These are phyloP conservation scores for Tachina lurida DNA, from an alignment of 2,888 invertebrate genomes.

Conservation along the genomic window DNA sequence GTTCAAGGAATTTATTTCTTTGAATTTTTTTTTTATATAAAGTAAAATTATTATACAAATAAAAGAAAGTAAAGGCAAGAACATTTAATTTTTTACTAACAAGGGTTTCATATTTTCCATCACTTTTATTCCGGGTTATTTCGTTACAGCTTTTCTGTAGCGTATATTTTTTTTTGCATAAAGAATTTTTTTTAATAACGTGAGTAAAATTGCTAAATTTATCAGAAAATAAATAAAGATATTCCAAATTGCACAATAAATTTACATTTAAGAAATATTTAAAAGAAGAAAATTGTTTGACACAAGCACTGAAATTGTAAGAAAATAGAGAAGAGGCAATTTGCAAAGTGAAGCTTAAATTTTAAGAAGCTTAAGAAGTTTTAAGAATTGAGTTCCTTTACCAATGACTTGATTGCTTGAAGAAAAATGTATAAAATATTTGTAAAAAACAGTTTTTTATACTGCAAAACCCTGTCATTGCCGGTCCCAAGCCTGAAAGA, in stretches of 20 bases:
- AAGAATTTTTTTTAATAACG: constrained; percentile 9
- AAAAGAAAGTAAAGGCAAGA: neutral
- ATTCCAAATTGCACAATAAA: constrained; percentile 10
- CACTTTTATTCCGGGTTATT: constrained; percentile 9
- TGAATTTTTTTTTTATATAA: constrained; percentile 14
- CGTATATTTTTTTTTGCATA: neutral
- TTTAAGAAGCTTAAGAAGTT: constrained; percentile 31
- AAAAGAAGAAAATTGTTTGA: neutral
- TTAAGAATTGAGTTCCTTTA: neutral
- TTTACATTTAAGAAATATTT: neutral
- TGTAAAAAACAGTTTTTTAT: too few species aligned
- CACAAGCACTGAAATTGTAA: neutral
- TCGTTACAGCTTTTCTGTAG: neutral
- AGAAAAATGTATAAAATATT: too few species aligned
- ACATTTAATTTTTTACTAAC: constrained; percentile 37
- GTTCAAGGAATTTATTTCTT: constrained; percentile 36
- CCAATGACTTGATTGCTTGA: too few species aligned
- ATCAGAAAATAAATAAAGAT: constrained; percentile 27
- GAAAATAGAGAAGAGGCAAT: constrained; percentile 9
- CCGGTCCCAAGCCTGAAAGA: too few species aligned
- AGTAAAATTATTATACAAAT: constrained; percentile 38
- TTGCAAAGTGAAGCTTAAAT: constrained; percentile 28
- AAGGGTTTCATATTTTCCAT: constrained; percentile 5
- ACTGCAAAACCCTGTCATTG: too few species aligned
- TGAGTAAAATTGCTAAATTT: constrained; percentile 20